Percentiles rank a stretch among this genome's conserved stretches.
Conservation (phyloP, 37 sponge, comb jelly and placozoan genomes). For the Beroe forskalii region DNA sequence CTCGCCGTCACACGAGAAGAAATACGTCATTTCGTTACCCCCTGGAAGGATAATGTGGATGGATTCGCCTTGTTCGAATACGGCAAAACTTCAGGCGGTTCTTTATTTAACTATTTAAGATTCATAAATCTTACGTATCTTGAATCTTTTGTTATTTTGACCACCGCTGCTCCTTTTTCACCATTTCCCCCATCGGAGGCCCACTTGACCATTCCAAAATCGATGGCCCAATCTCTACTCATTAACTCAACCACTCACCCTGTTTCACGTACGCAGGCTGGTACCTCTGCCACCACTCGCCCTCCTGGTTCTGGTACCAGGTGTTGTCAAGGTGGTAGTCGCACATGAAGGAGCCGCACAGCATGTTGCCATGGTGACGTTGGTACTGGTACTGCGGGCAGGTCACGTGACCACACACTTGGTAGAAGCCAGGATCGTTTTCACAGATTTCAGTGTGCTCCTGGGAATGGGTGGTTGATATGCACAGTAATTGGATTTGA, state of each 20-base stretch:
- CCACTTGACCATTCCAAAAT: too few relatives aligned
- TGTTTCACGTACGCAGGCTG: neutral
- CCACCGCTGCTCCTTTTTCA: too few relatives aligned
- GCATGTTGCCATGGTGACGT: neutral
- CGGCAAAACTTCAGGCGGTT: too few relatives aligned
- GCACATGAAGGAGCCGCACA: constrained; percentile 38
- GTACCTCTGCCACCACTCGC: neutral
- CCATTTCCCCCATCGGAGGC: too few relatives aligned
- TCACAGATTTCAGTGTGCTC: constrained; percentile 5
- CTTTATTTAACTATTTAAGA: too few relatives aligned
- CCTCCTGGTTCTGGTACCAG: neutral
- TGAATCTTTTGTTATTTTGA: too few relatives aligned
- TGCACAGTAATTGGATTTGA: neutral
- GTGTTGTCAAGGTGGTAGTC: constrained; percentile 3
- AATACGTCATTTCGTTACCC: constrained; percentile 14
- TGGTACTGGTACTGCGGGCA: constrained; percentile 15
- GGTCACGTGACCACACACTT: constrained; percentile 28
- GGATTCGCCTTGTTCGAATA: too few relatives aligned
- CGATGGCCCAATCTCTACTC: too few relatives aligned
- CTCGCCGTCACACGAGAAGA: neutral
- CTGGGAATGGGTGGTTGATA: neutral
- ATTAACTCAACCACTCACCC: too few relatives aligned
- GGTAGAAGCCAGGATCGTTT: constrained; percentile 39
- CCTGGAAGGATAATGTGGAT: neutral
- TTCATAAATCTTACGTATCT: too few relatives aligned